phyloP scores from a whole-genome alignment of 2,797 vertebrate species.

The Prionace glauca region DNA sequence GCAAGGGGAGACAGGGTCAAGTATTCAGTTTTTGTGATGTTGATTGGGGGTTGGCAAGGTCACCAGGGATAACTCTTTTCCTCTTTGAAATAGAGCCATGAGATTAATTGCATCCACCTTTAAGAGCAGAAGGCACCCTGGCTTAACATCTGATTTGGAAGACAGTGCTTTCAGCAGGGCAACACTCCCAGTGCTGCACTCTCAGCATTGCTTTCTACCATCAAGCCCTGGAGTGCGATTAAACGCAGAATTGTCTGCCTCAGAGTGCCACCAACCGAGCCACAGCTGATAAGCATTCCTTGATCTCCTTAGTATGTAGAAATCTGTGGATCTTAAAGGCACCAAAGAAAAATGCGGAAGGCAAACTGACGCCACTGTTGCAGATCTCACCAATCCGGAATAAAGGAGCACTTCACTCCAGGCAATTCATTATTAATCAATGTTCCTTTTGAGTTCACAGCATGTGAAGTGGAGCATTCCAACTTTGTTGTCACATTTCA shows the following conservation, averaged over 20 bases:
- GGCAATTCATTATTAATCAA: neutral
- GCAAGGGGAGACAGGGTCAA: too few relatives aligned
- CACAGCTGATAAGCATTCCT: neutral
- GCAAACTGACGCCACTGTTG: neutral
- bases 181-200: neutral
- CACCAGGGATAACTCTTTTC: too few relatives aligned
- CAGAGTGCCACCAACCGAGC: neutral
- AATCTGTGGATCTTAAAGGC: neutral
- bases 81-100: too few relatives aligned
- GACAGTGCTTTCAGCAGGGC: neutral
- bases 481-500: neutral
- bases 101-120: too few relatives aligned
- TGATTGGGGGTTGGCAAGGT: too few relatives aligned
- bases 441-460: neutral
- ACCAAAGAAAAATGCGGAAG: neutral
- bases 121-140: too few relatives aligned
- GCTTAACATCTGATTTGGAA: too few relatives aligned
- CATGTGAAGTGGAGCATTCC: neutral
- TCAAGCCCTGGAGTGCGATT: neutral
- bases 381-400: neutral
- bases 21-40: too few relatives aligned
- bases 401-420: neutral
- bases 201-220: neutral
- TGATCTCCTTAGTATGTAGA: neutral
- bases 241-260: neutral